A percentile compares a stretch with the other conserved stretches of the same genome.
Conservation (phyloP, 2,113 vertebrate genomes). For the Hyperoodon ampullatus region DNA sequence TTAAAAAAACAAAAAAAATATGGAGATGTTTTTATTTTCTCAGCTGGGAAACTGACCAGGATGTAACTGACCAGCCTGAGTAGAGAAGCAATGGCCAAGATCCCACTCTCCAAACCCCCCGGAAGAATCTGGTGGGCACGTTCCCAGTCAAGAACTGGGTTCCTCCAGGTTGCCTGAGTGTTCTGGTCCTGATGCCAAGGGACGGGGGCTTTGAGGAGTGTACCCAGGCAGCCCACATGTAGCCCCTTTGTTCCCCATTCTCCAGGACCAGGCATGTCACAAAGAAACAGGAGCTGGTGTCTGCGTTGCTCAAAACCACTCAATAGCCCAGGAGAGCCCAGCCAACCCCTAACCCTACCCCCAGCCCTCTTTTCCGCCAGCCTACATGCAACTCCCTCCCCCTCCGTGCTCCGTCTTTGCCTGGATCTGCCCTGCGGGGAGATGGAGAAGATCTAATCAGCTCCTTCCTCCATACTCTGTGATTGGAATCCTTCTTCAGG, state of each 20-base stretch:
- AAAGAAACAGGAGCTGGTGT: background rate
- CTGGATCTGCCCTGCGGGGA: background rate
- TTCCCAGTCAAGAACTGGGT: background rate
- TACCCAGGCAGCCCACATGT: background rate
- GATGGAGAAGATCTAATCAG: background rate
- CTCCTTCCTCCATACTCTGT: background rate
- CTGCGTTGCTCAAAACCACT: background rate
- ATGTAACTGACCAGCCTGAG: background rate
- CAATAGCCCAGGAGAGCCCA: background rate
- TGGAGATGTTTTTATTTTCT: background rate
- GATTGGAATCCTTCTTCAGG: too few relatives aligned
- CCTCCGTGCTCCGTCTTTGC: rapidly evolving
- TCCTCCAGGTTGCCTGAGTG: background rate
- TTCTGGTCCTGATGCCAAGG: background rate
- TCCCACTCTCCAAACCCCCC: background rate
- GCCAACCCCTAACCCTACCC: background rate
- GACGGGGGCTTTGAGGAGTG: background rate
- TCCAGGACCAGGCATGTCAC: background rate
- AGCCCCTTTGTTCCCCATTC: background rate
- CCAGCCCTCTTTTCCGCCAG: background rate
- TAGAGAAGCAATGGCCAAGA: background rate
- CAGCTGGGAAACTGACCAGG: background rate
- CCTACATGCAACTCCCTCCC: rapidly evolving
- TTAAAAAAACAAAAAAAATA: too few relatives aligned
- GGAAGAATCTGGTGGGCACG: background rate